Percentiles rank a stretch among this genome's conserved stretches.
Conservation (phyloP, 2,113 vertebrate genomes). For the Lasiurus cinereus region DNA sequence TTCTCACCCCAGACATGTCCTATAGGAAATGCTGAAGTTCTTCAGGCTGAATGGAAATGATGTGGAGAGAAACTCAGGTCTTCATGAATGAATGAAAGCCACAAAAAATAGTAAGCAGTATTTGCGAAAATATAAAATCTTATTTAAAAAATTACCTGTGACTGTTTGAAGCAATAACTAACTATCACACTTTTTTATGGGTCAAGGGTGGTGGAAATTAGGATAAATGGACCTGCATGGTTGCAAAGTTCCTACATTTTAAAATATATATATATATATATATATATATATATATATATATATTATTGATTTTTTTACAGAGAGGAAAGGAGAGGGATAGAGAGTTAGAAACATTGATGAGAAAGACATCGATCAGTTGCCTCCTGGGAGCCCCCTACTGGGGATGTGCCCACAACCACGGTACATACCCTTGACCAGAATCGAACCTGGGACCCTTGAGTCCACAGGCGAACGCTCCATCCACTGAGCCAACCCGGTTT, state of each 20-base stretch:
- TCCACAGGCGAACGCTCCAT: too few species aligned
- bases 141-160: neutral
- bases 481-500: too few species aligned
- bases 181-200: neutral
- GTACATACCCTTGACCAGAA: too few species aligned
- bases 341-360: too few species aligned
- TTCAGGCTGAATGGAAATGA: neutral
- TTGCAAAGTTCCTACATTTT: neutral
- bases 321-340: too few species aligned
- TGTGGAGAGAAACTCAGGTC: neutral
- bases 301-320: too few species aligned
- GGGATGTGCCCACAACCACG: too few species aligned
- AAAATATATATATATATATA: too few species aligned
- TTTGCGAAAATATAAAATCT: neutral
- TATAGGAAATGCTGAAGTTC: neutral
- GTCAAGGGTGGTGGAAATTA: neutral
- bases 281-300: too few species aligned
- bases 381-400: too few species aligned
- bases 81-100: neutral
- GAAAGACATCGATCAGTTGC: too few species aligned
- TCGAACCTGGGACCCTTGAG: too few species aligned
- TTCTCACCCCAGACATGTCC: neutral
- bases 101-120: neutral
- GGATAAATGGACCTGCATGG: neutral
- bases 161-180: neutral